Evolutionary conservation across 1,140 invertebrate species (phyloP), one percentile per base, ranked within the genome.

Genomic region (Agrypnia vestita): DNA sequence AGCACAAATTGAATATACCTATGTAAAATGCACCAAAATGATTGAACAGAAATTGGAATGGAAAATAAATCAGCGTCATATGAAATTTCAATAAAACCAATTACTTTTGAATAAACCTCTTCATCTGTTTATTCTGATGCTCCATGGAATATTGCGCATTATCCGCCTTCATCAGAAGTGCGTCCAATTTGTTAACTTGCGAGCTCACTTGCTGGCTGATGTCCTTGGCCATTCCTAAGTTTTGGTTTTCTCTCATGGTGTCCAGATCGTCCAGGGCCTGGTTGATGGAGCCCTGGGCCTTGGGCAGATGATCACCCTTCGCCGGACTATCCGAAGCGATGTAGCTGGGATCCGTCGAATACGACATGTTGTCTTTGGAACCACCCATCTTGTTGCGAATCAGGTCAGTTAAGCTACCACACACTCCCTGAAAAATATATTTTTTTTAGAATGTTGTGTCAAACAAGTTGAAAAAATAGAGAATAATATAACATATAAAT

Each of bases 101-200:
- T 93, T 56, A 74, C 35, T 74, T 74, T 15, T 74, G 91, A n/a
- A 93, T 83, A 81, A 94, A 90, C 73, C 89, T 89, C 76, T 91
- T 91, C 92, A 95, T 94, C 85, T 94, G 92, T 84, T 94, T 94
- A n/a, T 91, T 93, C 85, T 95, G 94, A 83, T 92, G 88, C 7
- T 90, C 86, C 91, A 95, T 91, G 55, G 93, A 91, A 25, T 90
- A 86, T 81, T 94, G 90, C 12, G 93, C 93, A 62, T 91, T 91
- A 62, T 94, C 94, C 8, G 93, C 93, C 84, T 94, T 93, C 9
- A 87, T 86, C 12, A 95, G 90, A 79, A 95, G 83, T 1, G 89
- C 86, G 80, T 93, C 92, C 69, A 94, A 84, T 83, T 92, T 93
- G 84, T 92, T 90, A 47, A 94, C 86, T 81, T 94, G 92, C 10